These are phyloP conservation scores for Ceyx margarethae DNA, from an alignment of 2,113 vertebrate genomes.

Conservation along the genomic window DNA sequence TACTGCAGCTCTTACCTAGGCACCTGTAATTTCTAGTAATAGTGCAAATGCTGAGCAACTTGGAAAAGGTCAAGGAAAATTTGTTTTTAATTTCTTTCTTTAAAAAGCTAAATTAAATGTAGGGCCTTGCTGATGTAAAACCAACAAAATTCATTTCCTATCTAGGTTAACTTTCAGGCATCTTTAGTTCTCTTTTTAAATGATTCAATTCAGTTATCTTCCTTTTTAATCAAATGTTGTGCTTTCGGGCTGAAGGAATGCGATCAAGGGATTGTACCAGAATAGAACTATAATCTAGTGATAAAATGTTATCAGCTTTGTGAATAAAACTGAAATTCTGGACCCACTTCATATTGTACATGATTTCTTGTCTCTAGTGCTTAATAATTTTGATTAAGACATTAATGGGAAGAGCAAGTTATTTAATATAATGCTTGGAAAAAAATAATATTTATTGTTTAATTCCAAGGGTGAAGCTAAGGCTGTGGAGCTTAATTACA, in stretches of 20 bases:
- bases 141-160: not conserved
- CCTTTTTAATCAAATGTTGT: constrained; percentile 31
- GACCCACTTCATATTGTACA: not conserved
- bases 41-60: not conserved
- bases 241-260: not conserved
- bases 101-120: not conserved
- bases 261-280: constrained; percentile 24
- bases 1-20: not conserved
- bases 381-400: not conserved
- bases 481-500: not conserved
- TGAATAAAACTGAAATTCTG: not conserved
- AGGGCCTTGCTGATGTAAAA: not conserved
- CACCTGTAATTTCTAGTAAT: not conserved
- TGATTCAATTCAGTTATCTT: not conserved
- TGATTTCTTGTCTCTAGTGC: not conserved
- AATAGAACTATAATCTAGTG: constrained; percentile 16
- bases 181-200: not conserved
- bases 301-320: not conserved
- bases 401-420: not conserved
- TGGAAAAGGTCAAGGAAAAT: not conserved
- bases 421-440: not conserved
- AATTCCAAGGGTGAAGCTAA: not conserved
- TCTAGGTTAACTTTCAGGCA: not conserved
- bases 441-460: not conserved
- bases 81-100: not conserved